Base-by-base conservation (phyloP, 2,888 invertebrate species). In the Autographa pulchrina region DNA sequence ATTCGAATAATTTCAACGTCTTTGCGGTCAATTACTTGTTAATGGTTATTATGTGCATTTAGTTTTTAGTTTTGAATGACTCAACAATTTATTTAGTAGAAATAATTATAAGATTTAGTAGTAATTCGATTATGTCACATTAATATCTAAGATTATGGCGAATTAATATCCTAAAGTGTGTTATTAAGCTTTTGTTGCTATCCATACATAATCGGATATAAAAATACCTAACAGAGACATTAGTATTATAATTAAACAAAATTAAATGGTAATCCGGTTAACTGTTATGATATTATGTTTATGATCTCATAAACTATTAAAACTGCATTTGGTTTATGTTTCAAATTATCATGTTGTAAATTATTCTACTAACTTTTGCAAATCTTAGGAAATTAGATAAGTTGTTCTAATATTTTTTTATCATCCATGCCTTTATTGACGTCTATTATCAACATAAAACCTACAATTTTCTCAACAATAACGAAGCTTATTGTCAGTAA, bases 231-330 rank as follows among this genome's bases (percentile, higher is more conserved):
- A 82, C 59, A 62, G 58, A 79, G 77, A 77, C 66, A 76, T 80
- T 76, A 62, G 61, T 68, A 74, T 75, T 67, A 71, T 76, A 75
- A 83, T 75, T 75, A 63, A 63, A 70, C 69, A 71, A n/a, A n/a
- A n/a, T n/a, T n/a, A n/a, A 70, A 80, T 74, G 75, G 60, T 82
- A 82, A 82, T 72, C 80, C 76, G 75, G 73, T 82, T 48, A 5
- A 9, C 80, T 74, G 80, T 70, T 82, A 82, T 72, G 68, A 80
- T 79, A 77, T 62, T 41, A 16, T 25, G 6, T 62, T 67, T 65
- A 66, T 73, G 62, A 80, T 73, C 65, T 54, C 77, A 81, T 77
- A 73, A 70, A 70, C 43, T 70, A 79, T 72, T 68, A 61, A 72
- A 60, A 52, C 65, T 62, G 48, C 38, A 66, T 59, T 66, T n/a